Percentiles rank a stretch among this genome's conserved stretches.
Conservation (phyloP, 2,797 vertebrate species). For the Sebastes steindachneri region DNA sequence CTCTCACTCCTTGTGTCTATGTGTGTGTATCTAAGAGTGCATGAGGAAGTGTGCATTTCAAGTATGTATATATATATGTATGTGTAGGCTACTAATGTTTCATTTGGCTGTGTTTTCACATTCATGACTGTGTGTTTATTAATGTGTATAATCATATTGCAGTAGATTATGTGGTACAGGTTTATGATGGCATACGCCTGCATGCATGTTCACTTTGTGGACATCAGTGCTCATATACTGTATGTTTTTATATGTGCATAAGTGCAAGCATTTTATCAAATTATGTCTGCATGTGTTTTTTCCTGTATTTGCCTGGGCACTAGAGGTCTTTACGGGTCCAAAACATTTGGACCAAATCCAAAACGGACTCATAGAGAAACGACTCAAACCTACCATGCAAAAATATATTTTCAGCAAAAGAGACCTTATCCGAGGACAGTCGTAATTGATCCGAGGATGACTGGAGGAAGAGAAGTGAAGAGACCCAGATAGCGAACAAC, state of each 20-base stretch:
- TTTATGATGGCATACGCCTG: not conserved
- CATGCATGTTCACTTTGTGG: not conserved
- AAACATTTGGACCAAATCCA: not conserved
- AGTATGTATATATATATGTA: not conserved
- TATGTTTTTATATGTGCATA: not conserved
- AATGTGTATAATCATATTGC: constrained; percentile 3
- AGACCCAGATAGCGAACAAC: too few relatives aligned
- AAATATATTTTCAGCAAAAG: not conserved
- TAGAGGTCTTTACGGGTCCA: not conserved
- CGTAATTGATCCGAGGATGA: not conserved
- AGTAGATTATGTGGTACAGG: not conserved
- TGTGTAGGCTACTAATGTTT: constrained; percentile 18
- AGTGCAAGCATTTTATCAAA: not conserved
- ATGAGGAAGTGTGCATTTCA: constrained; percentile 31
- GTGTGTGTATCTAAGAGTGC: not conserved
- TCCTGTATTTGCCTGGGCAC: not conserved
- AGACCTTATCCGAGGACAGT: not conserved
- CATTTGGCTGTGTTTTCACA: constrained; percentile 24
- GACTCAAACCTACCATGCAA: not conserved
- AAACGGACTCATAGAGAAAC: not conserved
- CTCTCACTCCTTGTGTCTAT: constrained; percentile 41
- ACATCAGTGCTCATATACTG: not conserved
- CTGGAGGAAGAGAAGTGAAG: not conserved
- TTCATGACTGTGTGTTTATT: not conserved
- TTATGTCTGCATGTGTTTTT: not conserved